A percentile compares a stretch with the other conserved stretches of the same genome.
Evolutionary conservation across 2,797 vertebrate species (phyloP).

Genomic region (Spondyliosoma cantharus): DNA sequence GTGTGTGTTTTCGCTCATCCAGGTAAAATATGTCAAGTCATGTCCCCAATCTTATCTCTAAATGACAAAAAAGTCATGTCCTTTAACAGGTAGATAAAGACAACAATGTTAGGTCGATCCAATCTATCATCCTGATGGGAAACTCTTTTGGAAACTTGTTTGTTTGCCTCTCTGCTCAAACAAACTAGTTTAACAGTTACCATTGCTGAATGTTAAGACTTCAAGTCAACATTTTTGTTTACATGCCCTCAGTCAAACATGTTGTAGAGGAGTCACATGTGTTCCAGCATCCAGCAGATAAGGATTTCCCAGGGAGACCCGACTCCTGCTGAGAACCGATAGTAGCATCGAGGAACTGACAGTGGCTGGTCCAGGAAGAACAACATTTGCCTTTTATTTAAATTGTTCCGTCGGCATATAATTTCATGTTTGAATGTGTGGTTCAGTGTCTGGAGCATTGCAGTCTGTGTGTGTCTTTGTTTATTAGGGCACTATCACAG

Average conservation of each 20-base stretch:
- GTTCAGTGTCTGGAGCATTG: not conserved
- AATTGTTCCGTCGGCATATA: not conserved
- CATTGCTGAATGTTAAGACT: conserved; percentile 39
- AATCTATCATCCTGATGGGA: conserved; percentile 12
- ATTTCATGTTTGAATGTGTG: not conserved
- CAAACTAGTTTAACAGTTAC: conserved; percentile 34
- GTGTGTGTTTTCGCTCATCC: too few relatives aligned
- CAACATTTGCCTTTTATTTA: not conserved
- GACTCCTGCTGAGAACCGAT: conserved; percentile 35
- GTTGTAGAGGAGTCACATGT: conserved; percentile 34
- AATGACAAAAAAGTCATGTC: too few relatives aligned
- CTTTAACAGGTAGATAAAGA: too few relatives aligned
- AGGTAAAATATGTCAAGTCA: too few relatives aligned
- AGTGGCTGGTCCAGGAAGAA: not conserved
- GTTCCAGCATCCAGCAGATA: conserved; percentile 41
- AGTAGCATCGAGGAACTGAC: not conserved
- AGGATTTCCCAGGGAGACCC: conserved; percentile 25
- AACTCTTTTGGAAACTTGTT: conserved; percentile 22
- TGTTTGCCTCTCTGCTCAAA: conserved; percentile 17
- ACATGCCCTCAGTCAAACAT: conserved; percentile 61
- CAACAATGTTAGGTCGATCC: not conserved
- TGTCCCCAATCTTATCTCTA: too few relatives aligned
- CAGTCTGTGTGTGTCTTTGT: not conserved
- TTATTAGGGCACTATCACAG: not conserved
- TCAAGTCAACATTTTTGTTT: conserved; percentile 55